phyloP scores from a whole-genome alignment of 2,888 invertebrate genomes.

The Chloromyia formosa region DNA sequence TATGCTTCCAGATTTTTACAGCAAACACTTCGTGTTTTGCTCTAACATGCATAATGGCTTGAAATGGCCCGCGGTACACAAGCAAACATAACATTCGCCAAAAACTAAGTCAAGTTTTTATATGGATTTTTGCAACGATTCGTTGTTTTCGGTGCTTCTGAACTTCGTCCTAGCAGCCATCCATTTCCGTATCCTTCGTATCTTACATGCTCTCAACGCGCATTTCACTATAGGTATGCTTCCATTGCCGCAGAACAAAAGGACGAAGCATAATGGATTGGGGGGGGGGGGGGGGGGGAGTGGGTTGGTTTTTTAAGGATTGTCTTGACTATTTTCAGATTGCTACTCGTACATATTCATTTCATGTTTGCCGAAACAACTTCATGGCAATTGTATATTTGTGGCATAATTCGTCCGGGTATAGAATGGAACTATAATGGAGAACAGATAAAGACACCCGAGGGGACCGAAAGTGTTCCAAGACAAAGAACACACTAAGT shows the following conservation, averaged over 20 bases:
- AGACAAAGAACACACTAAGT: neutral
- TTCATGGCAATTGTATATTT: slow-evolving; percentile 19
- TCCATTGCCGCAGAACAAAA: too few species aligned
- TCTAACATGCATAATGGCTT: slow-evolving; percentile 33
- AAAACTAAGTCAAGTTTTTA: slow-evolving; percentile 22
- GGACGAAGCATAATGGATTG: neutral
- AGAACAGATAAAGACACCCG: neutral
- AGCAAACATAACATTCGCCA: slow-evolving; percentile 6
- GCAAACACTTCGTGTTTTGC: neutral
- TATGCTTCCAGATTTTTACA: slow-evolving; percentile 25
- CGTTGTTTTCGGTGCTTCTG: too few species aligned
- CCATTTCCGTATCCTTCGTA: slow-evolving; percentile 24
- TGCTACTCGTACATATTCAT: slow-evolving; percentile 23
- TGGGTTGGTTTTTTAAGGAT: slow-evolving; percentile 26
- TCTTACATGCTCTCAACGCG: neutral
- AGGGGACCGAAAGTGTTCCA: neutral
- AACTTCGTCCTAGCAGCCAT: neutral
- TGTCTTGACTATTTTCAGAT: neutral
- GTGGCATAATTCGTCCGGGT: slow-evolving; percentile 5
- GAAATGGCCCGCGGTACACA: slow-evolving; percentile 15
- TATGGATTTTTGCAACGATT: neutral
- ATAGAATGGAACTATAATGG: neutral
- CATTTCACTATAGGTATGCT: neutral
- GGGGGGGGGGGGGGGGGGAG: slow-evolving; percentile 6
- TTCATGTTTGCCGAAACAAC: slow-evolving; percentile 32